Base-by-base conservation (phyloP, 2,888 invertebrate genomes). In the Trachelus tabidus region DNA sequence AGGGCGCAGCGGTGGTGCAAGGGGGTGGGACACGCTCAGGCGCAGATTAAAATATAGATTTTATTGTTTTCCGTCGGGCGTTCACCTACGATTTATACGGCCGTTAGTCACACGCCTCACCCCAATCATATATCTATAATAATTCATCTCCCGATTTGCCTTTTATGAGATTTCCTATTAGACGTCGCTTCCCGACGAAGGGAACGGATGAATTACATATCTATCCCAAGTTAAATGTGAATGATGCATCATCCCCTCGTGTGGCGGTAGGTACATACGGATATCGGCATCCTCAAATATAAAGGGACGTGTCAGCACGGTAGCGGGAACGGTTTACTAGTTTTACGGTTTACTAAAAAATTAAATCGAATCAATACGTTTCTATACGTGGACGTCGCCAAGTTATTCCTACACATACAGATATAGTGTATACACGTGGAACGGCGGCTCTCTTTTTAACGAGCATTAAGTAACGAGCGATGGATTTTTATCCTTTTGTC, bases 41-140 rank as follows among this genome's bases (percentile, higher is more conserved):
- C 84, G 85, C 83, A 84, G 87, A 89, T 90, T 90, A 89, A 89
- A 90, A 89, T 90, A 90, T 89, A 89, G 89, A 88, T 89, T 90
- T 90, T 88, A 90, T 90, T 89, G 90, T 89, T 89, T 89, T 86
- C 84, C 85, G 83, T 83, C 81, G 81, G 84, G 83, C 85, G 82
- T 83, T 84, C 84, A 80, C 82, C 80, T 78, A 82, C 85, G 86
- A 89, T 89, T 89, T 89, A 88, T 89, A 84, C 80, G 84, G 84
- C 81, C 86, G 86, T 90, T 88, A 88, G 85, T 89, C 89, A 89
- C 81, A 78, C 85, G 80, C 81, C 81, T 75, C 79, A 75, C 69
- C 76, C 80, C 82, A 83, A 85, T 85, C 87, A 83, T 85, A 83
- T 84, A 85, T 84, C 85, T 83, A 84, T 34, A 68, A 68, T 73